Evolutionary conservation across 1,140 invertebrate genomes (phyloP).

Genomic region (Babylonia areolata): DNA sequence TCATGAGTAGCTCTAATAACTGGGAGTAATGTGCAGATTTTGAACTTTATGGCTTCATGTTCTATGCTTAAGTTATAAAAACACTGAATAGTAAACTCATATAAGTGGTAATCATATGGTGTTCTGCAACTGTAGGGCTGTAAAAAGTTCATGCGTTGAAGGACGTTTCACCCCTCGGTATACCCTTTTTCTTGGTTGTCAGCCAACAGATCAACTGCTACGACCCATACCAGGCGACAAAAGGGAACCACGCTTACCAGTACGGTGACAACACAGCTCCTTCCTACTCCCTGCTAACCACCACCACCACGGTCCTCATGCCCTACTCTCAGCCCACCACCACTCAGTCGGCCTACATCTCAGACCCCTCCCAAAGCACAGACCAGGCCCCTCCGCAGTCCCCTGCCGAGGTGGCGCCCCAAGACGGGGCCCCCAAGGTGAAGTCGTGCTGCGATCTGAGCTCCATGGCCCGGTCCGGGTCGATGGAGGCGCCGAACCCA

Average conservation of each 20-base stretch:
- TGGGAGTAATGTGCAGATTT: too few species aligned
- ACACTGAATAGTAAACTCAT: too few species aligned
- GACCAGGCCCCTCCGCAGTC: neutral
- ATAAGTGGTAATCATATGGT: too few species aligned
- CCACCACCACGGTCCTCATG: slow-evolving; percentile 3
- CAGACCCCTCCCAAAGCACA: neutral
- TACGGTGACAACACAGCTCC: neutral
- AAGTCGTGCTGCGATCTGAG: slow-evolving; percentile 30
- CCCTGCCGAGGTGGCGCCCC: too few species aligned
- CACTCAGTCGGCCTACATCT: neutral
- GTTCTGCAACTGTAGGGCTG: too few species aligned
- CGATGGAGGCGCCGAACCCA: slow-evolving; percentile 16
- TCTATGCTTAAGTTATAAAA: too few species aligned
- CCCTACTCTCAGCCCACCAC: neutral
- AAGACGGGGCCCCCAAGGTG: neutral
- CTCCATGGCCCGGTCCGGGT: slow-evolving; percentile 3
- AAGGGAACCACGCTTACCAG: neutral
- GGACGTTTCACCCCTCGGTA: too few species aligned
- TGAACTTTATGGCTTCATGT: too few species aligned
- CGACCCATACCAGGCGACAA: neutral
- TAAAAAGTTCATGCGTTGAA: too few species aligned
- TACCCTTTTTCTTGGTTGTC: too few species aligned
- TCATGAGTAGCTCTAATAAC: too few species aligned
- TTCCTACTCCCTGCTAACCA: neutral
- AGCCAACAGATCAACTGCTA: neutral